phyloP scores from a whole-genome alignment of 2,113 vertebrate genomes.

The Hyla sarda region DNA sequence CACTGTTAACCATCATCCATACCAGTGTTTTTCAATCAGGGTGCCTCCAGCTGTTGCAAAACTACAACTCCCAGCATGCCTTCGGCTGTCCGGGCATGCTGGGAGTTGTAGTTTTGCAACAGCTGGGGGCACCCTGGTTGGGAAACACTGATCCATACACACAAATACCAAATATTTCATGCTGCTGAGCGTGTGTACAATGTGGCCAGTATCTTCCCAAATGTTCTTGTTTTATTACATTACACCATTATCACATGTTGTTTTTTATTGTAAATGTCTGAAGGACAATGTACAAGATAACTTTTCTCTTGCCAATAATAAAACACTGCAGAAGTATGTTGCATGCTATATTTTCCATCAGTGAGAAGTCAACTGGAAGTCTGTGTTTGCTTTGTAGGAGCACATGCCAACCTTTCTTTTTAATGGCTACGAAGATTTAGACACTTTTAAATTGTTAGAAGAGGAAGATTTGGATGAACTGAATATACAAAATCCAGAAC shows the following conservation, averaged over 20 bases:
- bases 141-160: too few species aligned
- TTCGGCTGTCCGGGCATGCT: too few species aligned
- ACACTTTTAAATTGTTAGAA: slow-evolving; percentile 96
- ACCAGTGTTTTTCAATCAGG: too few species aligned
- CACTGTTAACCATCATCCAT: too few species aligned
- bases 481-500: slow-evolving; percentile 93
- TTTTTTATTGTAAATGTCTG: neutral
- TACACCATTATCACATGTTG: neutral
- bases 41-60: too few species aligned
- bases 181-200: too few species aligned
- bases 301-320: neutral
- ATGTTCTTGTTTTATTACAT: neutral
- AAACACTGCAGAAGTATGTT: neutral
- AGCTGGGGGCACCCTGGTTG: too few species aligned
- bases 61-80: too few species aligned
- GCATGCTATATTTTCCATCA: neutral
- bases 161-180: too few species aligned
- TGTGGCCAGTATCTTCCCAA: neutral
- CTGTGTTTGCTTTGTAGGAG: slow-evolving; percentile 74
- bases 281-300: neutral
- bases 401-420: slow-evolving; percentile 98
- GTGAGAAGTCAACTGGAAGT: neutral
- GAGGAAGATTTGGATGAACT: slow-evolving; percentile 97
- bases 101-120: too few species aligned
- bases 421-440: slow-evolving; percentile 97